Evolutionary conservation across 2,797 vertebrate species (phyloP).

Genomic region (Coracias cyanogaster): DNA sequence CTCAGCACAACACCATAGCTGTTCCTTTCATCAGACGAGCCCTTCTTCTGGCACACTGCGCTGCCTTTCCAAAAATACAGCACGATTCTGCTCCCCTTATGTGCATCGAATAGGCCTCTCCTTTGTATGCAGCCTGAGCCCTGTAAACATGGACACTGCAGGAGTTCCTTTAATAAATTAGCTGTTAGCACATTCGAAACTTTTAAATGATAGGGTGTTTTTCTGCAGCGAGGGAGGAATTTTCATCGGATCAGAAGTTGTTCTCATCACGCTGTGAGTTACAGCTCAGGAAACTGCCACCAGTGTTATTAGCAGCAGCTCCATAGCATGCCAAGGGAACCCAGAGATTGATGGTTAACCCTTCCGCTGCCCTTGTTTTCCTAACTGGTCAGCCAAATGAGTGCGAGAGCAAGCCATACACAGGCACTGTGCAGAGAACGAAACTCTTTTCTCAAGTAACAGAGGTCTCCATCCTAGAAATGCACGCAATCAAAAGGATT

Average conservation of each 20-base stretch:
- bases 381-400: neutral
- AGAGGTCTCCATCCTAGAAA: neutral
- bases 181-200: slow-evolving; percentile 51
- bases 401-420: neutral
- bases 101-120: neutral
- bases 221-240: slow-evolving; percentile 10
- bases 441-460: neutral
- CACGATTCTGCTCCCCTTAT: neutral
- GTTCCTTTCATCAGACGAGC: slow-evolving; percentile 23
- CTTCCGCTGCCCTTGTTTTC: neutral
- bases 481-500: neutral
- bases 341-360: neutral
- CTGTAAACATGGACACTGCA: slow-evolving; percentile 23
- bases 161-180: slow-evolving; percentile 58
- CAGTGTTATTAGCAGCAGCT: slow-evolving; percentile 11
- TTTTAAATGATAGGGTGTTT: slow-evolving; percentile 23
- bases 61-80: slow-evolving; percentile 29
- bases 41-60: slow-evolving; percentile 1
- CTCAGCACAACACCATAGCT: neutral
- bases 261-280: slow-evolving; percentile 13
- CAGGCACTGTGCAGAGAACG: neutral
- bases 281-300: slow-evolving; percentile 33
- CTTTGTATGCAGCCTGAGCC: slow-evolving; percentile 11
- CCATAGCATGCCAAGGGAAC: neutral
- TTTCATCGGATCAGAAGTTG: slow-evolving; percentile 42